A percentile compares a stretch with the other conserved stretches of the same genome.
Evolutionary conservation across 2,797 vertebrate species (phyloP).

Genomic region (Aeoliscus strigatus): DNA sequence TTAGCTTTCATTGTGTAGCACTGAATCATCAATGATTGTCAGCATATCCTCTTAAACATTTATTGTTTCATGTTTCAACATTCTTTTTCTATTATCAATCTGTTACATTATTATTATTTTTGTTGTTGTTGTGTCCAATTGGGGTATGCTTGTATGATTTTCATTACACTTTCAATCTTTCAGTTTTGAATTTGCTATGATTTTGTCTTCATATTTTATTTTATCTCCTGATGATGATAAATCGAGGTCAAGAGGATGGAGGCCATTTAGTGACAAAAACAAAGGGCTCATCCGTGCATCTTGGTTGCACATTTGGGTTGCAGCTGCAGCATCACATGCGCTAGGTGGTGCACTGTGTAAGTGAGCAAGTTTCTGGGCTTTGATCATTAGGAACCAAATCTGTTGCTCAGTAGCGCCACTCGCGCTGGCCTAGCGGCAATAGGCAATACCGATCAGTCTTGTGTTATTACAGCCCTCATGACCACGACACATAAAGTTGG

Average conservation of each 20-base stretch:
- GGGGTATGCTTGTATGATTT: too few species aligned
- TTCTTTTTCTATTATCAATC: too few species aligned
- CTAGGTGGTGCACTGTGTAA: slow-evolving; percentile 77
- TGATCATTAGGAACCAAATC: slow-evolving; percentile 69
- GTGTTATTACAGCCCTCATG: slow-evolving; percentile 85
- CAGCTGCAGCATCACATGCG: slow-evolving; percentile 59
- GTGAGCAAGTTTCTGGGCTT: slow-evolving; percentile 61
- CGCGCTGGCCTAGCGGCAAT: slow-evolving; percentile 71
- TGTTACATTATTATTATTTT: too few species aligned
- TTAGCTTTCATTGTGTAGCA: too few species aligned
- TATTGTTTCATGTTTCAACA: too few species aligned
- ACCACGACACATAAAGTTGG: slow-evolving; percentile 62
- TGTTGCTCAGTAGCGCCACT: slow-evolving; percentile 78
- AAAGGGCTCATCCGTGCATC: slow-evolving; percentile 32
- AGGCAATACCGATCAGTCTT: slow-evolving; percentile 70
- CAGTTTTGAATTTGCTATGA: too few species aligned
- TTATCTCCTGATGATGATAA: too few species aligned
- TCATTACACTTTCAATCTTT: too few species aligned
- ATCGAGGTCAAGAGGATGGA: slow-evolving; percentile 4
- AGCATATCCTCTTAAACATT: too few species aligned
- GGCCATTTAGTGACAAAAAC: slow-evolving; percentile 17
- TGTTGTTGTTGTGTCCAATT: too few species aligned
- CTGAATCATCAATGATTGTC: too few species aligned
- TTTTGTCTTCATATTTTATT: too few species aligned
- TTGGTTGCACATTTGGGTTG: slow-evolving; percentile 37